These are phyloP conservation scores for Choristoneura fumiferana DNA, from an alignment of 1,140 invertebrate genomes.

Conservation along the genomic window DNA sequence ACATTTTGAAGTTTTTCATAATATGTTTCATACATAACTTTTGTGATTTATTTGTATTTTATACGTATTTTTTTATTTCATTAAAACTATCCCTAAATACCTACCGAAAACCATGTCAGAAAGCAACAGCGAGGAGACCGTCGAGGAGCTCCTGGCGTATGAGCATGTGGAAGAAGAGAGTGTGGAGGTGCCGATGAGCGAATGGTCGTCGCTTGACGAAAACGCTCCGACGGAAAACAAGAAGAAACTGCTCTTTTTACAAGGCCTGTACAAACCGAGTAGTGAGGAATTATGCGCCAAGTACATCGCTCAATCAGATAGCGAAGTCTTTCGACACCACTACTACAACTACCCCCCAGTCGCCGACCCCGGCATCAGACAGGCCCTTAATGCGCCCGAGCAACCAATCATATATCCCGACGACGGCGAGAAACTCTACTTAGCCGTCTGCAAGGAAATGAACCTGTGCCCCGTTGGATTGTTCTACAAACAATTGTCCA, in stretches of 20 bases:
- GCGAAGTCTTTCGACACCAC: conserved; percentile 48
- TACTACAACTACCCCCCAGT: conserved; percentile 60
- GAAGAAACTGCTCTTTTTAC: conserved; percentile 18
- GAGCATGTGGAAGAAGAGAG: conserved; percentile 6
- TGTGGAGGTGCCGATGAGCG: conserved; percentile 24
- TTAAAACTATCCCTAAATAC: no score
- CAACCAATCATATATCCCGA: conserved; percentile 38
- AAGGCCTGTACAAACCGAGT: conserved; percentile 30
- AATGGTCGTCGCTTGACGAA: conserved; percentile 28
- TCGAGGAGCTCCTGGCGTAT: no score
- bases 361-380: conserved; percentile 55
- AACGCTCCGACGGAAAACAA: conserved; percentile 20
- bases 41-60: no score
- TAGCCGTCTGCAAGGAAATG: conserved; percentile 48
- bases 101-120: no score
- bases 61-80: no score
- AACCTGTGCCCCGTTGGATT: conserved; percentile 44
- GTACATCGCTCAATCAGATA: conserved; percentile 48
- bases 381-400: conserved; percentile 47
- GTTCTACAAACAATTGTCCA: conserved; percentile 43
- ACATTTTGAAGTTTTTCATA: no score
- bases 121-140: no score
- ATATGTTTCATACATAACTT: no score
- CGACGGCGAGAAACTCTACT: conserved; percentile 52
- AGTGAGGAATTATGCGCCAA: conserved; percentile 32